A percentile compares a stretch with the other conserved stretches of the same genome.
Conservation (phyloP, 2,797 vertebrate genomes). For the Ptychadena robeensis region DNA sequence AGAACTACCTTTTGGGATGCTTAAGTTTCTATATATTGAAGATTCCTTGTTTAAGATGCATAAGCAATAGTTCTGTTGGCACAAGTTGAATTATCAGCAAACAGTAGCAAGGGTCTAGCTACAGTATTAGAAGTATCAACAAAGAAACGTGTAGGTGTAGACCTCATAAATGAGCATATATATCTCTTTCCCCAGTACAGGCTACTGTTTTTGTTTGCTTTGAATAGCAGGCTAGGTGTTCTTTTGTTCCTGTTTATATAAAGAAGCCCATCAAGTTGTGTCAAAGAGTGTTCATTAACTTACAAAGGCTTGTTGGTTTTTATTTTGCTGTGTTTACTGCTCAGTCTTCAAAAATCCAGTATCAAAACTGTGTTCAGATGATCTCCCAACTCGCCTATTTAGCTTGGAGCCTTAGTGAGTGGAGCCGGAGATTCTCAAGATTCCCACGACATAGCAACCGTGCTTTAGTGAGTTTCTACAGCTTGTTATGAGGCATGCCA, state of each 20-base stretch:
- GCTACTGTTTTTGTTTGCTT: background rate
- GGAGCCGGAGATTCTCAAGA: conserved; percentile 89
- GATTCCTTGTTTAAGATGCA: too few relatives aligned
- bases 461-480: conserved; percentile 88
- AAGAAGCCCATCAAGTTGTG: background rate
- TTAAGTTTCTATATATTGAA: too few relatives aligned
- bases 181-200: background rate
- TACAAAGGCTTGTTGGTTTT: conserved; percentile 8
- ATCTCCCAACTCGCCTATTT: conserved; percentile 63
- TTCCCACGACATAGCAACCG: conserved; percentile 91
- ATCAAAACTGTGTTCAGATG: conserved; percentile 53
- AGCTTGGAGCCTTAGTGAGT: conserved; percentile 72
- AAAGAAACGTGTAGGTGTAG: background rate
- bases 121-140: background rate
- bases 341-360: conserved; percentile 30
- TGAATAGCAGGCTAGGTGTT: background rate
- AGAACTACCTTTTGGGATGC: too few relatives aligned
- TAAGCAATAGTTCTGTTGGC: too few relatives aligned
- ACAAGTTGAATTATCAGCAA: background rate
- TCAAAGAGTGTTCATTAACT: background rate
- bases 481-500: conserved; percentile 94
- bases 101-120: background rate
- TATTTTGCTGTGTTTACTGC: conserved; percentile 11
- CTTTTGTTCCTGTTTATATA: too few relatives aligned
- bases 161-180: background rate